Percentiles rank a stretch among this genome's conserved stretches.
Evolutionary conservation across 2,888 invertebrate species (phyloP).

Genomic region (Agonopterix arenella): DNA sequence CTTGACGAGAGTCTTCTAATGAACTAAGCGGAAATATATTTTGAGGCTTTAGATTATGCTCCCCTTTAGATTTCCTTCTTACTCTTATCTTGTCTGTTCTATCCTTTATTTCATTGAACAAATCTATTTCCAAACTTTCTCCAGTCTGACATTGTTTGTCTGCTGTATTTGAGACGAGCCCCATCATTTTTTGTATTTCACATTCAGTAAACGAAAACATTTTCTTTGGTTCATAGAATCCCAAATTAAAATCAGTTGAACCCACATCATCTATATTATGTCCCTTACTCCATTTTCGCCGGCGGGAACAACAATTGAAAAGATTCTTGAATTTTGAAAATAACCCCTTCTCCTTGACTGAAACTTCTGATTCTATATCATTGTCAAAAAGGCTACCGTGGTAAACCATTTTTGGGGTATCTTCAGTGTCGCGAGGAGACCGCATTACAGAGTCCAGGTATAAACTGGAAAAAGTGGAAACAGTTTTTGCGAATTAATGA

Average conservation of each 20-base stretch:
- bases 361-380: constrained; percentile 11
- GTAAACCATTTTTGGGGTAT: constrained; percentile 22
- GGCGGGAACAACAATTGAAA: constrained; percentile 17
- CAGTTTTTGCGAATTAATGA: too few species aligned
- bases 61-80: not conserved
- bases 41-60: too few species aligned
- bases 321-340: constrained; percentile 9
- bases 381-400: constrained; percentile 24
- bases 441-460: constrained; percentile 55
- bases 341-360: not conserved
- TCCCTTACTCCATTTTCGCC: constrained; percentile 10
- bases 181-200: constrained; percentile 38
- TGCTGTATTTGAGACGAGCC: constrained; percentile 1
- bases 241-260: constrained; percentile 2
- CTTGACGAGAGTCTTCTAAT: not conserved
- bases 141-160: constrained; percentile 50
- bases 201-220: constrained; percentile 43
- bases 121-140: constrained; percentile 39
- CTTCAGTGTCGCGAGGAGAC: constrained; percentile 42
- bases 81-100: constrained; percentile 1
- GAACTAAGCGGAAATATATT: not conserved
- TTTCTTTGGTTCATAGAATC: constrained; percentile 10
- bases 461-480: constrained; percentile 32
- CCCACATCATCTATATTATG: not conserved
- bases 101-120: constrained; percentile 5